A percentile compares a stretch with the other conserved stretches of the same genome.
Conservation (phyloP, 2,113 vertebrate species). For the Chionomys nivalis region DNA sequence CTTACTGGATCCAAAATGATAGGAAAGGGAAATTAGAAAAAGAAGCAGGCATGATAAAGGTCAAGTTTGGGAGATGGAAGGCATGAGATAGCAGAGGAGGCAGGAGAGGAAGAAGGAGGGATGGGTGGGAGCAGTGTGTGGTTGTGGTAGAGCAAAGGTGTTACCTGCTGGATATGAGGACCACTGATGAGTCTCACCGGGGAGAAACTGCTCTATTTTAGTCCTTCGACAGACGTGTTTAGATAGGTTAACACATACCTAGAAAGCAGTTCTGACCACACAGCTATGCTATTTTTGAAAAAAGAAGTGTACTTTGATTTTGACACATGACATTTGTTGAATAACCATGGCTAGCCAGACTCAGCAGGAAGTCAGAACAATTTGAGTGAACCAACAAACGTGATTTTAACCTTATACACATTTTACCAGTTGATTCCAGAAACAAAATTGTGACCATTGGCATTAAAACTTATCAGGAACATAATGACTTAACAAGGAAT, state of each 20-base stretch:
- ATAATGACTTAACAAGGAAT: neutral
- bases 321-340: conserved; percentile 31
- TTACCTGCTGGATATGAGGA: neutral
- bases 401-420: neutral
- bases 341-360: neutral
- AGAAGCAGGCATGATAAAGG: neutral
- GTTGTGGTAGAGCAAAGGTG: neutral
- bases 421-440: neutral
- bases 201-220: neutral
- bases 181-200: neutral
- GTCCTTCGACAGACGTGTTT: neutral
- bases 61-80: neutral
- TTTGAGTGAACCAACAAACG: conserved; percentile 2
- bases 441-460: neutral
- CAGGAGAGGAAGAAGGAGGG: neutral
- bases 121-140: accelerated
- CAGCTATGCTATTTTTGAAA: neutral
- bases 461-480: neutral
- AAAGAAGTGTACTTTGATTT: neutral
- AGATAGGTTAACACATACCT: neutral
- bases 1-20: neutral
- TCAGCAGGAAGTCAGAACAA: neutral
- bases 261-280: neutral
- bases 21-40: neutral
- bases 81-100: accelerated